Evolutionary conservation across 1,140 invertebrate species (phyloP).

Genomic region (Harpegnathos saltator): DNA sequence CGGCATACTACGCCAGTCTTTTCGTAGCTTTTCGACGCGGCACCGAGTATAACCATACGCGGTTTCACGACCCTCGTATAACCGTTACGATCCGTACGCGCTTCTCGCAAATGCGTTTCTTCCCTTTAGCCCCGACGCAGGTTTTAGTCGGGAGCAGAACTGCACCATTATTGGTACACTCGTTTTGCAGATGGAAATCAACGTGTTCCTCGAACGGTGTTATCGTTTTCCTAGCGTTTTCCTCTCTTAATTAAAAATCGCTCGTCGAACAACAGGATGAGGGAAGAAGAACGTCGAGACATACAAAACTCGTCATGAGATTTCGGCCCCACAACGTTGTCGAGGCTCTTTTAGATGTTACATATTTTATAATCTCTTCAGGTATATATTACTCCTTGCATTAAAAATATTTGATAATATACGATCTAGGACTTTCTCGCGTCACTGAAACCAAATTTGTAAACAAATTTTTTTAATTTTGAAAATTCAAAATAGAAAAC

Average conservation of each 20-base stretch:
- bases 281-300: no score
- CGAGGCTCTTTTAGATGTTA: background rate
- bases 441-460: no score
- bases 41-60: constrained; percentile 23
- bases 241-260: background rate
- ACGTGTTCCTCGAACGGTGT: background rate
- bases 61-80: constrained; percentile 26
- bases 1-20: background rate
- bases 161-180: background rate
- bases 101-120: constrained; percentile 19
- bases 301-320: background rate
- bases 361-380: no score
- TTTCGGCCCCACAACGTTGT: background rate
- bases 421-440: no score
- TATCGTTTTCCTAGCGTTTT: background rate
- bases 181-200: background rate
- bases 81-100: constrained; percentile 38
- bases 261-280: background rate
- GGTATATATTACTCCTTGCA: no score
- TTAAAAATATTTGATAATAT: no score
- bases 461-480: no score
- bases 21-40: background rate
- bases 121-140: background rate
- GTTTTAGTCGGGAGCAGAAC: constrained; percentile 35
- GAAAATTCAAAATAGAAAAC: no score